Base-by-base conservation (phyloP, 2,888 invertebrate genomes). In the Drosophila mimetica region DNA sequence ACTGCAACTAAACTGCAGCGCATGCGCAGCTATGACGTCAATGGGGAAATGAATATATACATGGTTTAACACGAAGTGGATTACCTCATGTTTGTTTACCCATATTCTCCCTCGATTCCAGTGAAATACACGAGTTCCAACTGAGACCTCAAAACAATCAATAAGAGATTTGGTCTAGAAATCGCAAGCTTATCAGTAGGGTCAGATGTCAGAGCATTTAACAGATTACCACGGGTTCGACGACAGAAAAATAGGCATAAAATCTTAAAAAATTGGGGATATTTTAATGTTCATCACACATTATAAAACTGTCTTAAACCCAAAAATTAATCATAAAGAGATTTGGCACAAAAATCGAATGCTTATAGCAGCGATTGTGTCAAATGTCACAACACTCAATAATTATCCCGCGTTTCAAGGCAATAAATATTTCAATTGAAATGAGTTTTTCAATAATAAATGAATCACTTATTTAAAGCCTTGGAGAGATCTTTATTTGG, bases 21-120 rank as follows among this genome's bases (percentile, higher is more conserved):
- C 71, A 57, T 48, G 69, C 65, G 73, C 73, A 44, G 37, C 55
- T 65, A 48, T 71, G 71, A 71, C 71, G 71, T 71, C 64, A 64
- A 47, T 37, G 44, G 44, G 48, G 54, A 53, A 54, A 72, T 42
- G 16, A 30, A 48, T 46, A 48, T 46, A 64, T 34, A 25, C 7
- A 64, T 34, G 11, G 47, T 9, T 44, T 7, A 41, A n/a, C 25
- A 39, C 54, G 30, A 14, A 20, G 14, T n/a, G 22, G 36, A 47
- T 63, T 63, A 46, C 34, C 20, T 14, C 8, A 1, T 8, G 16
- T 47, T 28, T 32, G 42, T 50, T 48, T 36, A 32, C 20, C 25
- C 8, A 30, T 20, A 22, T 30, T 7, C 22, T 42, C 18, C 25
- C 2, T 39, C 13, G 18, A 2, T 30, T 52, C 65, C 73, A 7